Evolutionary conservation across 2,113 vertebrate genomes (phyloP).

Genomic region (Rhabdornis inornatus): DNA sequence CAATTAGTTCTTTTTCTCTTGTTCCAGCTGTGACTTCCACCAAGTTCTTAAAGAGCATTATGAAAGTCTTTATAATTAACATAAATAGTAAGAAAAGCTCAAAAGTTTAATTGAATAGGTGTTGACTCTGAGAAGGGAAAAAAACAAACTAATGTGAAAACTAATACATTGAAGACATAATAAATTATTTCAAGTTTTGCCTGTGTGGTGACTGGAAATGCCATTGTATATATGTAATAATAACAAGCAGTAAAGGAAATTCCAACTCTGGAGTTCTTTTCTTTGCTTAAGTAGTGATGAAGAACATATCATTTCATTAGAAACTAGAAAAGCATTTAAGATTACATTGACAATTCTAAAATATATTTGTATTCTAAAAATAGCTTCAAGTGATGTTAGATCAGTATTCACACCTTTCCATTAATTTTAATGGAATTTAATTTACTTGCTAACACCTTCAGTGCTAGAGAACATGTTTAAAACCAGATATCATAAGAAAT

Average conservation of each 20-base stretch:
- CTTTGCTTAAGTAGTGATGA: neutral
- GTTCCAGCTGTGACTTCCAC: neutral
- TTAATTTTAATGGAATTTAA: neutral
- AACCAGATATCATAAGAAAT: neutral
- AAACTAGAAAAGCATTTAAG: neutral
- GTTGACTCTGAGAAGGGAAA: neutral
- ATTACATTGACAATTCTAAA: neutral
- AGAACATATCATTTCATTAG: neutral
- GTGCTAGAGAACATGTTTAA: neutral
- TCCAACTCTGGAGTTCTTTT: neutral
- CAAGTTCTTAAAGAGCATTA: neutral
- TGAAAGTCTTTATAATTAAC: neutral
- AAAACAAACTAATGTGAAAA: neutral
- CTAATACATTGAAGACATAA: neutral
- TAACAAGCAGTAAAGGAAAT: neutral
- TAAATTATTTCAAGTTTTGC: neutral
- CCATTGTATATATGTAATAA: neutral
- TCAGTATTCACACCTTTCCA: neutral
- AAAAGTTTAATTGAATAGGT: neutral
- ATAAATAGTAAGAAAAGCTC: neutral
- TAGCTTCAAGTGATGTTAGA: neutral
- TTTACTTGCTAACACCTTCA: neutral
- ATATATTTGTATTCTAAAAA: neutral
- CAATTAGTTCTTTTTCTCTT: neutral
- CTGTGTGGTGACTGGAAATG: neutral